A percentile compares a stretch with the other conserved stretches of the same genome.
Conservation (phyloP, 2,797 vertebrate species). For the Prionace glauca region DNA sequence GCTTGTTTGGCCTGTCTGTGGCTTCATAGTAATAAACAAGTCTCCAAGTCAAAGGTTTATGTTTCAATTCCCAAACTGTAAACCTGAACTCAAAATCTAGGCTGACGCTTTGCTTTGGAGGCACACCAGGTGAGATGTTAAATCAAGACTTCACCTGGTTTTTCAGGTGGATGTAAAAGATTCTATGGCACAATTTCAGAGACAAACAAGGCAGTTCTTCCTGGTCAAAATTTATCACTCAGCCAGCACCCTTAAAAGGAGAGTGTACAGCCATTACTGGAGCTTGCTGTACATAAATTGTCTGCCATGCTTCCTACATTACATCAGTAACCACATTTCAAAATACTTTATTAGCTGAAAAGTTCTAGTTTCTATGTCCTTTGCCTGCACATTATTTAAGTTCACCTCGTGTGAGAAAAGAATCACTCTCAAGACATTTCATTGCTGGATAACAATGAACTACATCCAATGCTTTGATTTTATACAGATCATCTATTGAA, state of each 20-base stretch:
- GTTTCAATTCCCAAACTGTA: background rate
- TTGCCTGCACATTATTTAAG: background rate
- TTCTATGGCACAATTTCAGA: background rate
- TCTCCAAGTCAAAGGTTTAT: background rate
- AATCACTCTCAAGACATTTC: background rate
- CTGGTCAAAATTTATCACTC: background rate
- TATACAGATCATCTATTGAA: background rate
- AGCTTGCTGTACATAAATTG: background rate
- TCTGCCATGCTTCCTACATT: background rate
- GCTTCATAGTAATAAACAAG: background rate
- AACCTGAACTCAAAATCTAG: background rate
- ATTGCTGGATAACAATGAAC: background rate
- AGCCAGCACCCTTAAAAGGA: background rate
- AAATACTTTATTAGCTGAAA: background rate
- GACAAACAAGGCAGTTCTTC: background rate
- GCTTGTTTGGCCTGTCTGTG: background rate
- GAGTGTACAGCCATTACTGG: background rate
- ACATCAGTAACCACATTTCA: background rate
- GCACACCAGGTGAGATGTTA: background rate
- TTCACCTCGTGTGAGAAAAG: background rate
- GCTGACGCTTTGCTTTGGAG: background rate
- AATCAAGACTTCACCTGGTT: background rate
- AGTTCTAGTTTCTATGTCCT: background rate
- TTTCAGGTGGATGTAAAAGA: background rate
- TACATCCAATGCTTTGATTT: background rate